Evolutionary conservation across 2,888 invertebrate genomes (phyloP).

Genomic region (Graphium colonna): DNA sequence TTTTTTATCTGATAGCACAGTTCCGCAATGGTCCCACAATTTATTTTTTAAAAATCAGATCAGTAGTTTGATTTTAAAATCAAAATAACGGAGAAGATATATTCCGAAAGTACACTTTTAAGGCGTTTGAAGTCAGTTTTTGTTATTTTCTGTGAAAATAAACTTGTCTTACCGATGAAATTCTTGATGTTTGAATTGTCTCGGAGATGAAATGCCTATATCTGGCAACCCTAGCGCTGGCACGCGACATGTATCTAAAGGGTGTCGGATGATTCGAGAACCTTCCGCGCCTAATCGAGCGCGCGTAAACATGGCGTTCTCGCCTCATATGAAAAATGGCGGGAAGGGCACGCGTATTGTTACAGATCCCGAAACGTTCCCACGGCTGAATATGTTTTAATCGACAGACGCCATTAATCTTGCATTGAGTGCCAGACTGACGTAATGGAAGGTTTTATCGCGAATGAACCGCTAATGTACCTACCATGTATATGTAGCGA

Average conservation of each 20-base stretch:
- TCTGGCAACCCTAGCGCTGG: no score
- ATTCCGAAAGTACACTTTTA: no score
- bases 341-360: slow-evolving; percentile 53
- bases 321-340: slow-evolving; percentile 65
- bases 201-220: no score
- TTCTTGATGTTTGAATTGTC: no score
- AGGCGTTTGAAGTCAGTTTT: no score
- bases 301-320: slow-evolving; percentile 73
- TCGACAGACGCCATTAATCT: slow-evolving; percentile 67
- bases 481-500: slow-evolving; percentile 47
- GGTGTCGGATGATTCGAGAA: slow-evolving; percentile 58
- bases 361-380: slow-evolving; percentile 50
- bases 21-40: no score
- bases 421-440: slow-evolving; percentile 69
- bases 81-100: no score
- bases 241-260: slow-evolving; percentile 55
- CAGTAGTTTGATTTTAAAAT: no score
- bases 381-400: slow-evolving; percentile 68
- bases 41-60: no score
- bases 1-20: no score
- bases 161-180: no score
- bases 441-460: slow-evolving; percentile 65
- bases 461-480: slow-evolving; percentile 46
- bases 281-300: slow-evolving; percentile 68
- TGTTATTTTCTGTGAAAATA: no score